Conservation (phyloP, 2,888 invertebrate species). For the Cancer borealis region DNA sequence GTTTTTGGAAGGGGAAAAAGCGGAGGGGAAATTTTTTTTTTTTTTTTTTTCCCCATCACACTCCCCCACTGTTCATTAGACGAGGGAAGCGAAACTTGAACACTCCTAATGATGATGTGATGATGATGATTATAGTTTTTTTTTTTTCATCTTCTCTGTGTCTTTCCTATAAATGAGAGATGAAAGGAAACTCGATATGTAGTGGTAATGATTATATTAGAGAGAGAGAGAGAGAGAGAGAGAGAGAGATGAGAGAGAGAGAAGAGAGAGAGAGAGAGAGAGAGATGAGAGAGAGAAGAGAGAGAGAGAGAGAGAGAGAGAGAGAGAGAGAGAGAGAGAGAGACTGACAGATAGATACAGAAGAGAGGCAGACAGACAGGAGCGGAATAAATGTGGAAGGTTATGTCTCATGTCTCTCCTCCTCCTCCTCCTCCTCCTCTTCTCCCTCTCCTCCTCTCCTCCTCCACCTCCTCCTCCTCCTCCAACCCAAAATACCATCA, state of each 20-base stretch:
- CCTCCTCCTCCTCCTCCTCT: too few species aligned
- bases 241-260: too few species aligned
- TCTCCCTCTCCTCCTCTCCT: too few species aligned
- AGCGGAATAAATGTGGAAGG: neutral
- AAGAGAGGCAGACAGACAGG: neutral
- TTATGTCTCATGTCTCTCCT: neutral
- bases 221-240: too few species aligned
- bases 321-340: slow-evolving; percentile 40
- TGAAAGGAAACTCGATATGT: too few species aligned
- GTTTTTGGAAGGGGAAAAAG: neutral
- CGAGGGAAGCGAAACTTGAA: neutral
- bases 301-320: neutral
- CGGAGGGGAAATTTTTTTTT: neutral
- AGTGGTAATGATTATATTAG: too few species aligned
- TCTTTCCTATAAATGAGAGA: too few species aligned
- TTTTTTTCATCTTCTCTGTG: too few species aligned
- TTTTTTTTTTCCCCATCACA: neutral
- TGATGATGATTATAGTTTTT: neutral
- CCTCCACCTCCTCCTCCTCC: too few species aligned
- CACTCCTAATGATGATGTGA: neutral
- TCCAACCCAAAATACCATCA: too few species aligned
- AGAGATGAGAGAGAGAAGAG: slow-evolving; percentile 54
- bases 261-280: slow-evolving; percentile 49
- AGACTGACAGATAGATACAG: slow-evolving; percentile 28
- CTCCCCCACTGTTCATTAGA: neutral